Evolutionary conservation across 2,797 vertebrate species (phyloP).

Genomic region (Philypnodon macrostomus): DNA sequence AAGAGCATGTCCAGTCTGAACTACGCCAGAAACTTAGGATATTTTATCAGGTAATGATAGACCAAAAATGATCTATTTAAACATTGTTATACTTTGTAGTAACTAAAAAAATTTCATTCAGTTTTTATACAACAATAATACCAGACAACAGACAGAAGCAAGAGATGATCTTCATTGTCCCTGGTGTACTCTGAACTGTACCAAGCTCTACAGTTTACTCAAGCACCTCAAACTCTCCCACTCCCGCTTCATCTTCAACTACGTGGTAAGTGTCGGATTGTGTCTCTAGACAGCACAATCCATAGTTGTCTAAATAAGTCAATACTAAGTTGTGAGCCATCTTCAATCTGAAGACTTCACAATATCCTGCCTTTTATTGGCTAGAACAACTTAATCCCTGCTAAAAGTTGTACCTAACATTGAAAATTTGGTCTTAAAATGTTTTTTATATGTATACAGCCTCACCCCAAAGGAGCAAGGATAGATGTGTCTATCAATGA

Average conservation of each 20-base stretch:
- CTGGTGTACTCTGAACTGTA: conserved; percentile 97
- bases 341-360: too few species aligned
- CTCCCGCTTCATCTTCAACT: conserved; percentile 98
- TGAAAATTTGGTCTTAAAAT: too few species aligned
- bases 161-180: conserved; percentile 97
- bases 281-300: not conserved
- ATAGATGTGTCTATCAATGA: conserved; percentile 99
- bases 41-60: conserved; percentile 90
- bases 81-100: conserved; percentile 7
- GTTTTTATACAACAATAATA: conserved; percentile 99
- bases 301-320: too few species aligned
- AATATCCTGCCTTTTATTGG: too few species aligned
- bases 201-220: conserved; percentile 96
- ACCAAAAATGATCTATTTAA: not conserved
- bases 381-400: too few species aligned
- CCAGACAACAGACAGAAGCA: conserved; percentile 95
- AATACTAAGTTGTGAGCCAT: too few species aligned
- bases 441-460: conserved; percentile 69
- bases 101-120: conserved; percentile 44
- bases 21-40: conserved; percentile 94
- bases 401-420: too few species aligned
- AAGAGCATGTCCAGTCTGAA: conserved; percentile 88
- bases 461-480: conserved; percentile 97
- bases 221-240: conserved; percentile 99
- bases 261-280: conserved; percentile 82